A percentile compares a stretch with the other conserved stretches of the same genome.
These are phyloP conservation scores for Neoascia interrupta DNA, from an alignment of 2,888 invertebrate genomes.

Conservation along the genomic window DNA sequence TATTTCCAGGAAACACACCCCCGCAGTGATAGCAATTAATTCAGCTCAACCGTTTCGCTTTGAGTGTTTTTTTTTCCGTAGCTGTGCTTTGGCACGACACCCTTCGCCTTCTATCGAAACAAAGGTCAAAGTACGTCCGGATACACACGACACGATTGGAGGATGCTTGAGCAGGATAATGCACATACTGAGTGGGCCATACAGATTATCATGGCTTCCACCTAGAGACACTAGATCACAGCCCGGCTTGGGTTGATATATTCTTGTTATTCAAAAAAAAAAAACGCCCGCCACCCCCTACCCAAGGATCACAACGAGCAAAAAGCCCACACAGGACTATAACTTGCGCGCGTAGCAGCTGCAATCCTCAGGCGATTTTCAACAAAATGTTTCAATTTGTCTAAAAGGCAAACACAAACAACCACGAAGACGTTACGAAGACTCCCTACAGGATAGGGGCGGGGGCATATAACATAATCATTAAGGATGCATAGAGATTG, in stretches of 20 bases:
- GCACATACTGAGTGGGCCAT: slow-evolving; percentile 35
- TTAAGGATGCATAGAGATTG: slow-evolving; percentile 27
- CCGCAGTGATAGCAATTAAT: slow-evolving; percentile 39
- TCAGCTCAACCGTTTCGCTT: slow-evolving; percentile 14
- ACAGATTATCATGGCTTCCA: slow-evolving; percentile 32
- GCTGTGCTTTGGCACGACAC: not conserved
- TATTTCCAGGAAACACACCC: slow-evolving; percentile 18
- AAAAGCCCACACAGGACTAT: slow-evolving; percentile 23
- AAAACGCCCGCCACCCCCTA: not conserved
- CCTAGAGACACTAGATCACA: slow-evolving; percentile 25
- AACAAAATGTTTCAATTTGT: slow-evolving; percentile 27
- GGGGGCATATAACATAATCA: slow-evolving; percentile 12
- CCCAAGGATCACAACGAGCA: not conserved
- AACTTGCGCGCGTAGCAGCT: slow-evolving; percentile 7
- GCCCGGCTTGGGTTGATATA: not conserved
- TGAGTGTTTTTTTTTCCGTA: slow-evolving; percentile 6
- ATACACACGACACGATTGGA: slow-evolving; percentile 21
- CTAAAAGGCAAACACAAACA: slow-evolving; percentile 15
- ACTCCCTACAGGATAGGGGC: not conserved
- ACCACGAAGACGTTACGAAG: not conserved
- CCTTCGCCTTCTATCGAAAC: slow-evolving; percentile 15
- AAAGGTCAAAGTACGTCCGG: slow-evolving; percentile 49
- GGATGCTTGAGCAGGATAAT: slow-evolving; percentile 37
- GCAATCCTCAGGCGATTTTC: slow-evolving; percentile 31
- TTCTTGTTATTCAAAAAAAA: not conserved